These are phyloP conservation scores for Heterotis niloticus DNA, from an alignment of 2,113 vertebrate genomes.

Conservation along the genomic window DNA sequence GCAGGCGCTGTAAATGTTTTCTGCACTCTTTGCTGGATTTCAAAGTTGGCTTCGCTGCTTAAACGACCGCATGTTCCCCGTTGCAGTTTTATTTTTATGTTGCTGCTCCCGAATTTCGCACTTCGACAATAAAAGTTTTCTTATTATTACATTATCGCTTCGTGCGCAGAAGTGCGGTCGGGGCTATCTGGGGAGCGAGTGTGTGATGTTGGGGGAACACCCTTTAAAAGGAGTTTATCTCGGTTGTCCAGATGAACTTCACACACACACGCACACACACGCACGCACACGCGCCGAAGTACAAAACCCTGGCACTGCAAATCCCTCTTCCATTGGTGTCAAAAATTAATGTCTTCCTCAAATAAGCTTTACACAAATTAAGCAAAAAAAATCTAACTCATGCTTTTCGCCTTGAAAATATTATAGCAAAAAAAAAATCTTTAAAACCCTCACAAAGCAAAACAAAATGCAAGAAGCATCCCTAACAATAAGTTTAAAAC, in stretches of 20 bases:
- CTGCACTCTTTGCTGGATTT: background rate
- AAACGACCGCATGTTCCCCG: background rate
- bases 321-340: constrained; percentile 41
- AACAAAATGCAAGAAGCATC: constrained; percentile 2
- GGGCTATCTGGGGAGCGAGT: constrained; percentile 66
- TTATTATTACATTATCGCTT: constrained; percentile 67
- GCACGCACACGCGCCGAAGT: constrained; percentile 16
- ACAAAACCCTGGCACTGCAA: constrained; percentile 31
- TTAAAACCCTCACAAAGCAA: background rate
- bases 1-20: background rate
- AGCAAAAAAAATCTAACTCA: no score
- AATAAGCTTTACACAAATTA: background rate
- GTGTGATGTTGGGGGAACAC: constrained; percentile 61
- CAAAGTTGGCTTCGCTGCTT: background rate
- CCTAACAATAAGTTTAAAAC: background rate
- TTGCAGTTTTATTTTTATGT: constrained; percentile 4
- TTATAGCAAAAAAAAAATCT: background rate
- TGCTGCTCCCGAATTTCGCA: constrained; percentile 9
- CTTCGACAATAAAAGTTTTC: constrained; percentile 9
- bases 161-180: constrained; percentile 55
- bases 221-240: constrained; percentile 67
- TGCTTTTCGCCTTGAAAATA: no score
- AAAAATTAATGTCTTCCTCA: constrained; percentile 3
- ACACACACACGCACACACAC: constrained; percentile 31
- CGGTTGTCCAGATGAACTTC: constrained; percentile 56